phyloP scores from a whole-genome alignment of 2,888 invertebrate genomes.

The Allolobophora icterica region DNA sequence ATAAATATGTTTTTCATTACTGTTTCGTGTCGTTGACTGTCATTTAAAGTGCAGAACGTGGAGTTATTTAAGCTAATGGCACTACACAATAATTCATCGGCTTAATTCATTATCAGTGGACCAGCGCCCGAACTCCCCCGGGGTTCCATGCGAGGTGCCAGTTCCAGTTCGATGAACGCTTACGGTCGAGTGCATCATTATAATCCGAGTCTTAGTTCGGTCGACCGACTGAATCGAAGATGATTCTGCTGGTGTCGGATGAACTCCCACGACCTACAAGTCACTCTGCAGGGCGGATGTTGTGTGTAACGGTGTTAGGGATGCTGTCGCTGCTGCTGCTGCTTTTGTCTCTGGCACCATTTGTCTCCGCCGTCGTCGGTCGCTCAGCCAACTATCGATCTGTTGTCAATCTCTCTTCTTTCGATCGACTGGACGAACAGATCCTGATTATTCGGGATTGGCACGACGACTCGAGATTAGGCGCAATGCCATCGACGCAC shows the following conservation, averaged over 20 bases:
- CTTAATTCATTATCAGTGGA: neutral
- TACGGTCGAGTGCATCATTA: neutral
- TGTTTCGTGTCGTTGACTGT: neutral
- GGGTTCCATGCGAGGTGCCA: neutral
- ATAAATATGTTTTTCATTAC: neutral
- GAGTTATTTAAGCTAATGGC: neutral
- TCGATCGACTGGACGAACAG: neutral
- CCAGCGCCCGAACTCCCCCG: neutral
- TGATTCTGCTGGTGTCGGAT: neutral
- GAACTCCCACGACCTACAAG: neutral
- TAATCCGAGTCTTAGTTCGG: neutral
- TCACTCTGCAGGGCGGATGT: neutral
- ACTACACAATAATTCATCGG: neutral
- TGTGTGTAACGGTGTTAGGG: neutral
- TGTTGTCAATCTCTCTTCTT: neutral
- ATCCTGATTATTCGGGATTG: conserved; percentile 11
- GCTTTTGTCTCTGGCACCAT: neutral
- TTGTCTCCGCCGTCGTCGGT: neutral
- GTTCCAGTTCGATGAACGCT: neutral
- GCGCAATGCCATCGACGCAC: neutral
- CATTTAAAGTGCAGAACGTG: neutral
- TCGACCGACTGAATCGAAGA: neutral
- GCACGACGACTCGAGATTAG: conserved; percentile 11
- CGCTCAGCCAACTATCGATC: neutral
- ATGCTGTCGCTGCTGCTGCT: neutral